Evolutionary conservation across 2,797 vertebrate genomes (phyloP), one percentile per base, ranked within the genome.

Genomic region (Propithecus deckenii): DNA sequence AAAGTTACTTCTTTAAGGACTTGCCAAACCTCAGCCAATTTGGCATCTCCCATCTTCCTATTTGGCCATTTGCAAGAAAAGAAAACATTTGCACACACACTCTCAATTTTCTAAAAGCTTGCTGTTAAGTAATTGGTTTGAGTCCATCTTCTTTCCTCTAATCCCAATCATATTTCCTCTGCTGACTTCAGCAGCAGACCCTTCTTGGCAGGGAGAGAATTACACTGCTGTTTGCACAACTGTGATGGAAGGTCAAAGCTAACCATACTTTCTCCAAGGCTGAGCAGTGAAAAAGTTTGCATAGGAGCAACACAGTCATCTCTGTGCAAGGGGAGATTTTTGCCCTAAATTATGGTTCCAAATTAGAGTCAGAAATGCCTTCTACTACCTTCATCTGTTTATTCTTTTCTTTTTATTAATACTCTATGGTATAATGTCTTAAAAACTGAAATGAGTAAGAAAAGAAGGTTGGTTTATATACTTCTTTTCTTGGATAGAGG

Each of bases 1-100:
- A 61, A 96, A 95, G 61, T 88, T 48, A 91, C 43, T 97, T 97
- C 95, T 97, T 96, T 96, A 95, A 95, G 95, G 59, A 84, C 38
- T 86, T 97, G 96, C 96, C 96, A 96, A 91, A 88, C 90, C 79
- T 95, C 90, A 97, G 94, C 52, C 92, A 93, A 86, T 94, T 79
- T 98, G 97, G 96, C 89, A 95, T 18, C 25, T 61, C 20, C 30
- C 41, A 48, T 88, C 59, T 97, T 97, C 83, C 92, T 92, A 84
- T 94, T 89, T 96, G 93, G 90, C 92, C 38, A 83, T 86, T 95
- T 95, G 86, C 18, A 57, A 96, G 94, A 78, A 95, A 96, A 94
- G 89, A 95, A 97, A 97, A 97, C 81, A 97, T 48, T 97, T 17
- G 46, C 52, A 83, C 18, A 72, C 59, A 67, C 43, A 75, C 50